Conservation (phyloP, 2,888 invertebrate genomes). For the Oxystoma pomonae region DNA sequence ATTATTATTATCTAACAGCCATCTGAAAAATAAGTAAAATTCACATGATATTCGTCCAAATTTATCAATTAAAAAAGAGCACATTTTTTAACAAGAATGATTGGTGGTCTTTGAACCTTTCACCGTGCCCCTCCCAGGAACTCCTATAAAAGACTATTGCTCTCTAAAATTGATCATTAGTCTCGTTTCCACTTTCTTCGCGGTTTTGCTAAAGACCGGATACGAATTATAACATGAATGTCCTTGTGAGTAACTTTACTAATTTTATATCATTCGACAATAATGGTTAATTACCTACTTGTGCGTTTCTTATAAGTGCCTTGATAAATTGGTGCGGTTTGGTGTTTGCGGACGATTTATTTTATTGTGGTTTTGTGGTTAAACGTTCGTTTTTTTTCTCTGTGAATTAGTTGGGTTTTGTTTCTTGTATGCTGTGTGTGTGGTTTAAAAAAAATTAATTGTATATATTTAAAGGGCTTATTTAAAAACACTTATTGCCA, state of each 20-base stretch:
- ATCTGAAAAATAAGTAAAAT: too few relatives aligned
- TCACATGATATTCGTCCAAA: too few relatives aligned
- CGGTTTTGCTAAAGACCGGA: conserved; percentile 24
- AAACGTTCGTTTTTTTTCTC: background rate
- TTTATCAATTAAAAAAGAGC: too few relatives aligned
- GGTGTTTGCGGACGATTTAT: background rate
- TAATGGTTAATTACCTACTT: background rate
- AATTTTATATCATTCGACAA: background rate
- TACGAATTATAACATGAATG: conserved; percentile 33
- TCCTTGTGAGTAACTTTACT: conserved; percentile 31
- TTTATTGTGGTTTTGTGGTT: background rate
- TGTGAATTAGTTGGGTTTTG: too few relatives aligned
- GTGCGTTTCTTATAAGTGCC: background rate
- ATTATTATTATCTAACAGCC: too few relatives aligned
- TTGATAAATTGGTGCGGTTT: background rate
- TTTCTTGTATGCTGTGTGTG: too few relatives aligned
- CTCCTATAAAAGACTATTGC: conserved; percentile 35
- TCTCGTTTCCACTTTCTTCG: conserved; percentile 35
- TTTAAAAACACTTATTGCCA: too few relatives aligned
- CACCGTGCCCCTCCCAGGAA: conserved; percentile 36
- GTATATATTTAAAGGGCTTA: too few relatives aligned
- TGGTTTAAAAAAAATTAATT: too few relatives aligned
- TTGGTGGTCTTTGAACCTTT: conserved; percentile 33
- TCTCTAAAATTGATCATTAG: conserved; percentile 35
- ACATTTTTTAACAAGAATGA: too few relatives aligned